Evolutionary conservation across 1,140 invertebrate species (phyloP).

Genomic region (Drosophila serrata): DNA sequence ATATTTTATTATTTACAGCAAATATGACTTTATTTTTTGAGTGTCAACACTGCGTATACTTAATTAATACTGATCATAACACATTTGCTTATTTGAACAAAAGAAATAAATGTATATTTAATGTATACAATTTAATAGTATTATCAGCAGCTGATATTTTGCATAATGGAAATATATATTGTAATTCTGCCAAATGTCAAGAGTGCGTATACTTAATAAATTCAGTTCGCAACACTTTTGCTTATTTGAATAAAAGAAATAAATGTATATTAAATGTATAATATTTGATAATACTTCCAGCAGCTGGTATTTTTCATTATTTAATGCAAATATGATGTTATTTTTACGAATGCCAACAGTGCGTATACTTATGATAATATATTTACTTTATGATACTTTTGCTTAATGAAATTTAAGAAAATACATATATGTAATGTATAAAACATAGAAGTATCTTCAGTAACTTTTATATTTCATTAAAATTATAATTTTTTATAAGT

Average conservation of each 20-base stretch:
- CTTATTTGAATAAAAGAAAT: neutral
- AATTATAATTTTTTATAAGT: neutral
- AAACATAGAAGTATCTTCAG: neutral
- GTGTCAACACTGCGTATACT: neutral
- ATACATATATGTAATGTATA: too few relatives aligned
- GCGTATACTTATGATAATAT: neutral
- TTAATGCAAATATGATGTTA: neutral
- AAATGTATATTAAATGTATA: neutral
- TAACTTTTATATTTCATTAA: neutral
- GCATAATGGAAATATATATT: too few relatives aligned
- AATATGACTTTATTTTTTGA: too few relatives aligned
- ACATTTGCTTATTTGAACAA: neutral
- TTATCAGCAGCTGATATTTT: too few relatives aligned
- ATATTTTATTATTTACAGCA: too few relatives aligned
- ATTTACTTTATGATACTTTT: too few relatives aligned
- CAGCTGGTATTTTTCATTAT: neutral
- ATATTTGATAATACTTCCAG: neutral
- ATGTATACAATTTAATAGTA: too few relatives aligned
- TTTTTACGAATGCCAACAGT: neutral
- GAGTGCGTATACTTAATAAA: neutral
- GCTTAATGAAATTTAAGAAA: too few relatives aligned
- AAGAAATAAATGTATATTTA: too few relatives aligned
- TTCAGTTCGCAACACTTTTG: neutral
- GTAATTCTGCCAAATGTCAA: too few relatives aligned
- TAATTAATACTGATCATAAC: neutral